phyloP scores from a whole-genome alignment of 2,888 invertebrate genomes.

The Pyralis farinalis region DNA sequence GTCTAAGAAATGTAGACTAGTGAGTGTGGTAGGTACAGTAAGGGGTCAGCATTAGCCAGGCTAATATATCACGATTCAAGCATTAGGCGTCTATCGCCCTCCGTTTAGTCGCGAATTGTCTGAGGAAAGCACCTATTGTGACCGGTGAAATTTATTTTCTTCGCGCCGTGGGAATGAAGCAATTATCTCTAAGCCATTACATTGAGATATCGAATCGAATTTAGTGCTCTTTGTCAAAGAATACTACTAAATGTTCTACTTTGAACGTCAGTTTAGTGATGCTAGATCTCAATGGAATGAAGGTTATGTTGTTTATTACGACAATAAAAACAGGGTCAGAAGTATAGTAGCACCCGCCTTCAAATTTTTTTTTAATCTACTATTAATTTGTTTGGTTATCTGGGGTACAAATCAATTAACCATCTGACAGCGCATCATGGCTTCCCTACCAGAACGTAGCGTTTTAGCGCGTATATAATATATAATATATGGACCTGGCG shows the following conservation, averaged over 20 bases:
- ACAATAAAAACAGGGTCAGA: too few relatives aligned
- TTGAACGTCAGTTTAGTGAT: not conserved
- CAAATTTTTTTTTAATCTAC: too few relatives aligned
- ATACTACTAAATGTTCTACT: constrained; percentile 1
- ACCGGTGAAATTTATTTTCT: constrained; percentile 62
- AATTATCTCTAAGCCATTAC: constrained; percentile 52
- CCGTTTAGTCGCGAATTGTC: constrained; percentile 59
- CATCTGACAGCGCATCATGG: too few relatives aligned
- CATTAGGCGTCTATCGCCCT: constrained; percentile 61
- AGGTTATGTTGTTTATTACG: too few relatives aligned
- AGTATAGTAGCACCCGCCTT: too few relatives aligned
- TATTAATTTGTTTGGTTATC: too few relatives aligned
- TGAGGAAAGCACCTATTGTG: constrained; percentile 66
- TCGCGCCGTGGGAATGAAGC: constrained; percentile 62
- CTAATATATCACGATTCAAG: constrained; percentile 63
- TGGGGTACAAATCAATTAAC: too few relatives aligned
- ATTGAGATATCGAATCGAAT: constrained; percentile 53
- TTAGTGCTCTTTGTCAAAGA: constrained; percentile 40
- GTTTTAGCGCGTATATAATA: too few relatives aligned
- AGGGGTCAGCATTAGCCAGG: constrained; percentile 52
- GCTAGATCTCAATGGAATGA: too few relatives aligned
- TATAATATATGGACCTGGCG: too few relatives aligned
- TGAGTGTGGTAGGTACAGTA: constrained; percentile 39
- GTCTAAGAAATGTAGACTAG: constrained; percentile 10
- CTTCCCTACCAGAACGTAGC: too few relatives aligned